These are phyloP conservation scores for Agrilus cyanescens DNA, from an alignment of 2,888 invertebrate genomes.

Conservation along the genomic window DNA sequence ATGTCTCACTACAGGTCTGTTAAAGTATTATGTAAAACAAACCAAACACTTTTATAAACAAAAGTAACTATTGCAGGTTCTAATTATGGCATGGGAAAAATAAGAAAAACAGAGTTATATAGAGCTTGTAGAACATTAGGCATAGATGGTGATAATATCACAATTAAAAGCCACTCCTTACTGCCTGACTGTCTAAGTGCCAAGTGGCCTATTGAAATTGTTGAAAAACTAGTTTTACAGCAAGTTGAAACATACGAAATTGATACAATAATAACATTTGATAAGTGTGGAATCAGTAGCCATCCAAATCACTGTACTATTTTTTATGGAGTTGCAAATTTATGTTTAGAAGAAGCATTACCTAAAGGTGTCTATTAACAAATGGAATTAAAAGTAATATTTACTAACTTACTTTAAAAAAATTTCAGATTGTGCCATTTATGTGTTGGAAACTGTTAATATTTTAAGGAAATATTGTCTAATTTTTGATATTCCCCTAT, in stretches of 20 bases:
- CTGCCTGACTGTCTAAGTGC: slow-evolving; percentile 65
- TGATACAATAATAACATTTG: slow-evolving; percentile 86
- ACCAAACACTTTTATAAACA: not conserved
- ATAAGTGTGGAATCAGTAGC: slow-evolving; percentile 82
- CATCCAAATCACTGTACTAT: slow-evolving; percentile 87
- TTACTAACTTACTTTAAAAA: no score
- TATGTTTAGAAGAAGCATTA: slow-evolving; percentile 63
- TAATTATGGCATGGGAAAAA: slow-evolving; percentile 34
- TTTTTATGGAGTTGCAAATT: slow-evolving; percentile 68
- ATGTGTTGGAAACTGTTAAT: slow-evolving; percentile 75
- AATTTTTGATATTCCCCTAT: slow-evolving; percentile 72
- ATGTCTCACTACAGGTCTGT: slow-evolving; percentile 72
- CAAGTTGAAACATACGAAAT: slow-evolving; percentile 64
- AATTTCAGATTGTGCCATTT: slow-evolving; percentile 68
- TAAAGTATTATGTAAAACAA: slow-evolving; percentile 1
- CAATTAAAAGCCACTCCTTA: slow-evolving; percentile 55
- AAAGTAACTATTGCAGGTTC: slow-evolving; percentile 26
- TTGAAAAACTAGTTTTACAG: slow-evolving; percentile 50
- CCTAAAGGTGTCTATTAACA: slow-evolving; percentile 47
- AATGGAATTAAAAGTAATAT: slow-evolving; percentile 27
- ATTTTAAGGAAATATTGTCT: slow-evolving; percentile 76
- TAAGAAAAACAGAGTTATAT: slow-evolving; percentile 70
- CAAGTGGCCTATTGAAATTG: slow-evolving; percentile 61
- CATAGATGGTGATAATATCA: slow-evolving; percentile 64
- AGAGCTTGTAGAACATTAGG: slow-evolving; percentile 70